phyloP scores from a whole-genome alignment of 2,113 vertebrate species.

The Cisticola juncidis region DNA sequence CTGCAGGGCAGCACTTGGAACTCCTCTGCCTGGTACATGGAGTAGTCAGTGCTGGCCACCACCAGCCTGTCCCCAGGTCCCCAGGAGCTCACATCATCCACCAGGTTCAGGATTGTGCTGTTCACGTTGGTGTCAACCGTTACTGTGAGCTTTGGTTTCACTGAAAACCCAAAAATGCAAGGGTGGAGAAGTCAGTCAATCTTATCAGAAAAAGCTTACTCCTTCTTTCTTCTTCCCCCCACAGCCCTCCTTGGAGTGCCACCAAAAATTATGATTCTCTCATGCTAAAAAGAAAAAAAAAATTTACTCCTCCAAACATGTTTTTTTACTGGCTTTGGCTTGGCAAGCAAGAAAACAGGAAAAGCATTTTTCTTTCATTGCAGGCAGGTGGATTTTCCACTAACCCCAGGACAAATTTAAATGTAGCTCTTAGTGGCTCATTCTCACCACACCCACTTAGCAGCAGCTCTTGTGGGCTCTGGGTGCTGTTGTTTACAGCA shows the following conservation, averaged over 20 bases:
- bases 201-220: neutral
- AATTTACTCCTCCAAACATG: neutral
- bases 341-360: slow-evolving; percentile 55
- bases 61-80: slow-evolving; percentile 73
- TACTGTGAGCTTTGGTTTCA: slow-evolving; percentile 87
- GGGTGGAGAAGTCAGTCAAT: neutral
- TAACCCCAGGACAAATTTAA: slow-evolving; percentile 33
- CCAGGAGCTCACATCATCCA: slow-evolving; percentile 74
- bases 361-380: slow-evolving; percentile 47
- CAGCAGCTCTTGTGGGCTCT: neutral
- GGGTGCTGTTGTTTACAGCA: slow-evolving; percentile 50
- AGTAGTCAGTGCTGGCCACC: slow-evolving; percentile 83
- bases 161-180: slow-evolving; percentile 64
- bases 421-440: neutral
- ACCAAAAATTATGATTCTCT: neutral
- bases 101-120: slow-evolving; percentile 75
- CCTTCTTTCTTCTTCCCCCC: neutral
- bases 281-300: neutral
- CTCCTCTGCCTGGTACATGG: slow-evolving; percentile 87
- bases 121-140: slow-evolving; percentile 82
- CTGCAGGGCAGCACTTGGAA: slow-evolving; percentile 78
- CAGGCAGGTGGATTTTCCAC: slow-evolving; percentile 70
- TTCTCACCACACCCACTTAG: slow-evolving; percentile 59
- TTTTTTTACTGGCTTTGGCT: neutral
- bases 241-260: neutral